Base-by-base conservation (phyloP, 2,113 vertebrate genomes). In the Campylomormyrus numenius region DNA sequence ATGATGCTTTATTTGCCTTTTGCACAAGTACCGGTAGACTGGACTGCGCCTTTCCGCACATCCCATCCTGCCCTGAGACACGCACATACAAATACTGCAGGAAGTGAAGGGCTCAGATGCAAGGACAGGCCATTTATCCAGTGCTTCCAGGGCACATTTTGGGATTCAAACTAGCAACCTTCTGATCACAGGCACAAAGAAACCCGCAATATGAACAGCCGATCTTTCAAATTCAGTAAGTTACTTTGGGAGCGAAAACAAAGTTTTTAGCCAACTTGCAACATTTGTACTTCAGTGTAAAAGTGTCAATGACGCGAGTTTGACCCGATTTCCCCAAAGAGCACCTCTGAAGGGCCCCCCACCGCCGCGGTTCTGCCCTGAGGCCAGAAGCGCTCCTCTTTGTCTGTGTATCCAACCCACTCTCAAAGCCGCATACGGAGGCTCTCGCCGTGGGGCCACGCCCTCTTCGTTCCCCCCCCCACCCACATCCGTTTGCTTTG, bases 401-500 rank as follows among this genome's bases (percentile, higher is more conserved):
- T 17, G 13, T 74, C 27, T 77, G 5, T 17, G 70, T 7, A 35
- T 77, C 27, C 31, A 6, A 39, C 31, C 35, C 31, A 17, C 31
- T 77, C 42, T 21, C 39, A 46, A 9, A 45, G 45, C 45, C 6
- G 39, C 19, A 0, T 5, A 31, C 17, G 50, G 17, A n/a, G 48
- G 31, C 17, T 46, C 50, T 46, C 45, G 39, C 92, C 92, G 92
- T 90, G 39, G 17, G 77, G 90, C 91, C 80, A 15, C 45, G 62
- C 90, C 88, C 87, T 27, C 62, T 17, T 0, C 39, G 77, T 91
- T 90, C 92, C 17, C 7, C 70, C 31, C 31, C 70, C 49, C 7
- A 6, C 49, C 17, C 77, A 46, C 88, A 89, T 74, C 74, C 87
- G 95, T 96, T 96, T 96, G 96, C 97, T 97, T 97, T 97, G 97